phyloP scores from a whole-genome alignment of 2,888 invertebrate genomes.

The Strigamia maritima region DNA sequence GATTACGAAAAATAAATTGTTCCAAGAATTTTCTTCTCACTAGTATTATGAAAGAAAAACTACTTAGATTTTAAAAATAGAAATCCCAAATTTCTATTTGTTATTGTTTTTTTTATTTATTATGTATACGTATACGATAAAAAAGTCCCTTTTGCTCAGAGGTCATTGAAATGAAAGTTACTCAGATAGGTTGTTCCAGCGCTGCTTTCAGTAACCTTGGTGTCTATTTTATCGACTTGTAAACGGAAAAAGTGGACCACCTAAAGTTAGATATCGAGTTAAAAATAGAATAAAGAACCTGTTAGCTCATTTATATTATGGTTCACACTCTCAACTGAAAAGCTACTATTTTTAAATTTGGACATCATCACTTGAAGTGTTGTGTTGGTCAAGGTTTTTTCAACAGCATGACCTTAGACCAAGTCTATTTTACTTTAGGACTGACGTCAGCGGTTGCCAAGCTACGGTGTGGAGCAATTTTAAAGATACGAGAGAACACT shows the following conservation, averaged over 20 bases:
- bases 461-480: not conserved
- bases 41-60: too few species aligned
- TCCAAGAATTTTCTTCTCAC: too few species aligned
- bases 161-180: not conserved
- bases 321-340: slow-evolving; percentile 5
- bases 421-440: not conserved
- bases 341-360: slow-evolving; percentile 2
- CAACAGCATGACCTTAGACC: not conserved
- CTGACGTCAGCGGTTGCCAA: slow-evolving; percentile 11
- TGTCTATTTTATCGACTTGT: not conserved
- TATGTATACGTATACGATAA: not conserved
- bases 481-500: slow-evolving; percentile 6
- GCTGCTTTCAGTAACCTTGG: not conserved
- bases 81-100: too few species aligned
- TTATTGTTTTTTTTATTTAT: too few species aligned
- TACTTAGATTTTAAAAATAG: too few species aligned
- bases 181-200: not conserved
- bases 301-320: slow-evolving; percentile 21
- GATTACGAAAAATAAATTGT: not conserved
- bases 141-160: not conserved
- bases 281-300: not conserved
- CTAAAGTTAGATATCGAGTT: slow-evolving; percentile 11
- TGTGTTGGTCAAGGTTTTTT: slow-evolving; percentile 18
- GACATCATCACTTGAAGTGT: slow-evolving; percentile 25
- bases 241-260: not conserved